Evolutionary conservation across 2,113 vertebrate species (phyloP), one percentile per base, ranked within the genome.

Genomic region (Motacilla alba): DNA sequence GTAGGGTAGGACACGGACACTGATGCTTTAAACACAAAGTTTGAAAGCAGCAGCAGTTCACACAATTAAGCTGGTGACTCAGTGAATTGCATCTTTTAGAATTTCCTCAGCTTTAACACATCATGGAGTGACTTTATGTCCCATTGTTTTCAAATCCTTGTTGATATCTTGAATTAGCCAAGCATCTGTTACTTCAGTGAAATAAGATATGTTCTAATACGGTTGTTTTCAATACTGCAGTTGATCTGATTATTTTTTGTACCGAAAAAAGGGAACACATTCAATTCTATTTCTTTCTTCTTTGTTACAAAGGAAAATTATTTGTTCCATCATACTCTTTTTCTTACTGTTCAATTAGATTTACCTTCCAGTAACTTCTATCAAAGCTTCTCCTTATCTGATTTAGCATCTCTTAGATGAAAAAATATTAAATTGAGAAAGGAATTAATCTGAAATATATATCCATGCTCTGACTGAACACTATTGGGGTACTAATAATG

Each of bases 161-260:
- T 93, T 97, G 96, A 91, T 97, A 84, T 94, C 91, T 94, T 92
- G 96, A 97, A 97, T 97, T 97, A 97, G 77, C 68, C 60, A 87
- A 97, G 88, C 96, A 97, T 96, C 97, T 98, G 96, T 95, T 96
- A 90, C 69, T 74, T 70, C 78, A 92, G 0, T 92, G 76, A 97
- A 96, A 85, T 96, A 94, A 96, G 88, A 88, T 90, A 95, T 96
- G 83, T 92, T 97, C 96, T 85, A 93, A 87, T 91, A 86, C 0
- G 8, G 73, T 97, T 94, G 75, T 91, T 96, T 96, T 96, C 91
- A 86, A 73, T 58, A 62, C 14, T 93, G 73, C 53, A 87, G 33
- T 67, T 93, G 46, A 53, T 89, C 58, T 77, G 49, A 94, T 92
- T 96, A 64, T 49, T 83, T 76, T 96, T 95, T 73, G 9, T 84